Evolutionary conservation across 2,888 invertebrate species (phyloP), one percentile per base, ranked within the genome.

Genomic region (Melieria crassipennis): DNA sequence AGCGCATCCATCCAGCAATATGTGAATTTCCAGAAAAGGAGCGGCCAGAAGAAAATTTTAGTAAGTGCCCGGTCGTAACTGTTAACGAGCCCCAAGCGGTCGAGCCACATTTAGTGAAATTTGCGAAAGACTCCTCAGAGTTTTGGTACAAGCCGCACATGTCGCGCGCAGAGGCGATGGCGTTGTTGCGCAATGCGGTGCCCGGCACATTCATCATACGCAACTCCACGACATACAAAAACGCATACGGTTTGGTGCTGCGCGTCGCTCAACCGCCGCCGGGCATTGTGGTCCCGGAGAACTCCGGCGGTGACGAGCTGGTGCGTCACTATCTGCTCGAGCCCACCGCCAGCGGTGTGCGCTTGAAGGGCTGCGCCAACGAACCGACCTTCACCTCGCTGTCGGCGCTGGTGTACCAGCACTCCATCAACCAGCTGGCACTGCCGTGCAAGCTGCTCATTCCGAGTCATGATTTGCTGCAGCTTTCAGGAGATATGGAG

Each of bases 71-170:
- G 7, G 7, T 7, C 47, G 60, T 30, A 64, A 5, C 13, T 52
- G 43, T 11, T 3, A 65, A 4, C 42, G 45, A 30, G 0, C 91
- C 92, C 11, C 92, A 93, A 70, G 95, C 96, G 87, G 95, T 96
- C 72, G 94, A 95, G 63, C 93, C 94, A 7, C 94, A 93, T 78
- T 92, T 96, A 81, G 96, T 96, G 58, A 79, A 81, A 63, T 82
- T 98, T 87, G 98, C 97, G 5, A 91, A 94, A 72, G 98, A 98
- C 88, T 97, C 96, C 76, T 96, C 92, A 77, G 94, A 95, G 85
- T 98, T 92, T 88, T 99, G 99, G 99, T 99, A 99, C 89, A 98
- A 98, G 85, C 95, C 98, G 11, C 92, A 92, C 83, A 97, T 99
- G 82, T 93, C 96, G 30, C 90, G 99, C 75, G 98, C 99, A 86